These are phyloP conservation scores for Oreortyx pictus DNA, from an alignment of 2,797 vertebrate species.

Conservation along the genomic window DNA sequence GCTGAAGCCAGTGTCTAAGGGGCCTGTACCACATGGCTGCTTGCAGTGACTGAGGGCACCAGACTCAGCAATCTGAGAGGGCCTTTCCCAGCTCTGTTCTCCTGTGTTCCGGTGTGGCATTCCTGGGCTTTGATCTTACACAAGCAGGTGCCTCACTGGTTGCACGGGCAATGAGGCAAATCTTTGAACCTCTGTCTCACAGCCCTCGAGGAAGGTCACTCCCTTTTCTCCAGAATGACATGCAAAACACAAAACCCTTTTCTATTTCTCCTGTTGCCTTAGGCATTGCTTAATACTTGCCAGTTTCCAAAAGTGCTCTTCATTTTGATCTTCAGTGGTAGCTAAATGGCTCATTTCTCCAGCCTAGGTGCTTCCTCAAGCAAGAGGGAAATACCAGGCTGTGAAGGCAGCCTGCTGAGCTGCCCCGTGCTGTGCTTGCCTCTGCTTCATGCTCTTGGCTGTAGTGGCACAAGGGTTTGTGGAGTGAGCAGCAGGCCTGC, in stretches of 20 bases:
- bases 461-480: background rate
- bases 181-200: slow-evolving; percentile 33
- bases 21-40: background rate
- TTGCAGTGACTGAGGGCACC: background rate
- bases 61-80: background rate
- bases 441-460: background rate
- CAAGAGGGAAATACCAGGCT: background rate
- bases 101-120: background rate
- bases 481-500: background rate
- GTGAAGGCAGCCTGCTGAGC: background rate
- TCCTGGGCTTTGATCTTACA: background rate
- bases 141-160: background rate
- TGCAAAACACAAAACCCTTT: slow-evolving; percentile 1
- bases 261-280: slow-evolving; percentile 6
- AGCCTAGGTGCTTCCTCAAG: slow-evolving; percentile 7
- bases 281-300: slow-evolving; percentile 1
- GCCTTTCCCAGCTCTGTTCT: background rate
- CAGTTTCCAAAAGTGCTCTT: background rate
- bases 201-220: slow-evolving; percentile 20
- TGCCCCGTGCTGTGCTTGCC: accelerated
- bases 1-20: background rate
- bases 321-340: slow-evolving; percentile 13
- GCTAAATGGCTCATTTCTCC: background rate
- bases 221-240: slow-evolving; percentile 38
- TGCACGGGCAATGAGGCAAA: background rate